Percentiles rank a stretch among this genome's conserved stretches.
Conservation (phyloP, 2,888 invertebrate species). For the Xestia ashworthii region DNA sequence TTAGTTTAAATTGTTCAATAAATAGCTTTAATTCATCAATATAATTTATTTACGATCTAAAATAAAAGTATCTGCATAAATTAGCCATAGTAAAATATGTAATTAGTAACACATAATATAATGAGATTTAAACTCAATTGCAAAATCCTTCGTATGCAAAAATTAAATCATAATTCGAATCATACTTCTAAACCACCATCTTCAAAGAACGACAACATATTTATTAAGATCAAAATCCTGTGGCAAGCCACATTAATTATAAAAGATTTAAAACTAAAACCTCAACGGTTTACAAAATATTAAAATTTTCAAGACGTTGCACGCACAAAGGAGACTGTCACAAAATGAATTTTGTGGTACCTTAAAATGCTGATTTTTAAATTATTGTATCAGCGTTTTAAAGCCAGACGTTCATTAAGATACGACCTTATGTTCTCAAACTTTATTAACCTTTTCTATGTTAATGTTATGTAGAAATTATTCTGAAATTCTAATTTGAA, state of each 20-base stretch:
- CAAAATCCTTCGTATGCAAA: neutral
- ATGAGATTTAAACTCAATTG: neutral
- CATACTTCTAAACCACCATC: neutral
- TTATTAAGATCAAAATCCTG: neutral
- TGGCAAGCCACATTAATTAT: conserved; percentile 33
- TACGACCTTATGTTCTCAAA: conserved; percentile 23
- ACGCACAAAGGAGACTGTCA: conserved; percentile 20
- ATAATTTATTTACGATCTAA: too few relatives aligned
- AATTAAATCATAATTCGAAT: neutral
- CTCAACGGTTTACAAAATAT: conserved; percentile 30
- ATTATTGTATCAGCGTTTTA: conserved; percentile 45
- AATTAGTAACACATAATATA: neutral
- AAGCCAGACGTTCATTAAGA: conserved; percentile 36
- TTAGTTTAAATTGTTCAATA: too few relatives aligned
- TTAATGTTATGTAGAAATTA: conserved; percentile 52
- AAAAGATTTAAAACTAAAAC: conserved; percentile 38
- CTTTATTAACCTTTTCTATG: conserved; percentile 43
- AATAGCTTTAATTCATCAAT: too few relatives aligned
- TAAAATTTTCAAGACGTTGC: conserved; percentile 40
- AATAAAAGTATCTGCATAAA: too few relatives aligned
- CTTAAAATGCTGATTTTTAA: conserved; percentile 23
- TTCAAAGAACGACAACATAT: neutral
- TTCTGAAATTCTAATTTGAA: conserved; percentile 45
- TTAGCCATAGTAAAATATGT: too few relatives aligned
- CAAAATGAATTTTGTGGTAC: conserved; percentile 27